phyloP scores from a whole-genome alignment of 2,113 vertebrate species.

The Psilopogon haemacephalus region DNA sequence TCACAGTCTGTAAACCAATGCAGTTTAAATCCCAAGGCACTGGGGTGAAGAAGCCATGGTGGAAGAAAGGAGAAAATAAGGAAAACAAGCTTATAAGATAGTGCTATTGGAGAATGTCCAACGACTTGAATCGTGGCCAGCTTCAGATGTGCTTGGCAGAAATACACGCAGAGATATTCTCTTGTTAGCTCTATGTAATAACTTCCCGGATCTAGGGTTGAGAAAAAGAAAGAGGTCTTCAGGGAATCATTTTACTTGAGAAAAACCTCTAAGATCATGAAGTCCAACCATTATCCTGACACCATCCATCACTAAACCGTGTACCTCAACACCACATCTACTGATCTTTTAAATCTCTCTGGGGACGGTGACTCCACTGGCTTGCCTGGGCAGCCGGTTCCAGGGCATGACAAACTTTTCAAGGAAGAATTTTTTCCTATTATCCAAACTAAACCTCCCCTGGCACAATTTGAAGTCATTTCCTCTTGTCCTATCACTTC shows the following conservation, averaged over 20 bases:
- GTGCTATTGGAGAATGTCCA: not conserved
- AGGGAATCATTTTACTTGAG: not conserved
- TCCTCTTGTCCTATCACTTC: no score
- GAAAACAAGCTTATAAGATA: not conserved
- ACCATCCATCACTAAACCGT: no score
- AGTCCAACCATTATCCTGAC: no score
- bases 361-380: no score
- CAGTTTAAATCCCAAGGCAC: not conserved
- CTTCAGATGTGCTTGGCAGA: not conserved
- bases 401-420: no score
- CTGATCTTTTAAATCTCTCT: no score
- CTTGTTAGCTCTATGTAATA: not conserved
- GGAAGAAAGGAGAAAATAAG: not conserved
- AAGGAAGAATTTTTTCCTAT: no score
- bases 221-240: not conserved
- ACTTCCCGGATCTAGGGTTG: not conserved
- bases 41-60: not conserved
- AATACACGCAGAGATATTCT: not conserved
- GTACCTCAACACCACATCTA: no score
- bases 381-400: no score
- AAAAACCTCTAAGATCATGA: no score
- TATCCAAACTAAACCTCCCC: no score
- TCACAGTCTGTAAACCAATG: not conserved
- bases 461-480: no score
- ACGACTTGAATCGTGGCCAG: not conserved